Conservation (phyloP, 2,888 invertebrate species). For the Proisotoma minuta region DNA sequence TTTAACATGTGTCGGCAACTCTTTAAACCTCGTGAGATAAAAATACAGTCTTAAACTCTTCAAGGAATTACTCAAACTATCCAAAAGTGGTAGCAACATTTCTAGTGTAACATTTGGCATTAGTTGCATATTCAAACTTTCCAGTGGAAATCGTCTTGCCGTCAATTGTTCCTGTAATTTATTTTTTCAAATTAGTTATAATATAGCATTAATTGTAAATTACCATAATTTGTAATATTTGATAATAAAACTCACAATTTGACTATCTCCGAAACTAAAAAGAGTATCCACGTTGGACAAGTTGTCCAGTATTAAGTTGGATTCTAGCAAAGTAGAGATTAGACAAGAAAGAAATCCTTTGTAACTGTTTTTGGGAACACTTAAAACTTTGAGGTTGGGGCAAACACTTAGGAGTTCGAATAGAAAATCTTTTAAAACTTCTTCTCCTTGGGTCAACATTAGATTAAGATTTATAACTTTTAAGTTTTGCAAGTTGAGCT, state of each 20-base stretch:
- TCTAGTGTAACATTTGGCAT: conserved; percentile 39
- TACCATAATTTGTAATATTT: neutral
- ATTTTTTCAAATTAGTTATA: too few relatives aligned
- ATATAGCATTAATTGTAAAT: neutral
- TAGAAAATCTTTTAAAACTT: conserved; percentile 32
- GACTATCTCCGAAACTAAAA: conserved; percentile 33
- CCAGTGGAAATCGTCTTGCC: conserved; percentile 25
- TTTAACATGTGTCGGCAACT: conserved; percentile 27
- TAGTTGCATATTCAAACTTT: conserved; percentile 34
- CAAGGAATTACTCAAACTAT: conserved; percentile 31
- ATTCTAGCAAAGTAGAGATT: conserved; percentile 31
- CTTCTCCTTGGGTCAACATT: conserved; percentile 37
- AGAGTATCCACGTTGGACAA: conserved; percentile 32
- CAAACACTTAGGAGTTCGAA: conserved; percentile 30
- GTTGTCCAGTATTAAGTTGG: conserved; percentile 31
- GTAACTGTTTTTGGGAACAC: conserved; percentile 29
- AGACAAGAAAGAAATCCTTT: conserved; percentile 32
- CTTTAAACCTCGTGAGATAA: conserved; percentile 33
- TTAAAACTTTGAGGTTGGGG: conserved; percentile 32
- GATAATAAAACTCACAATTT: conserved; percentile 7
- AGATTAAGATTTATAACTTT: conserved; percentile 31
- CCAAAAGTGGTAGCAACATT: conserved; percentile 31
- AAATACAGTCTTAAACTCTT: conserved; percentile 38
- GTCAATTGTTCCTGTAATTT: conserved; percentile 22
- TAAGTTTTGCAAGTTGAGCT: conserved; percentile 25